These are phyloP conservation scores for Salarias fasciatus DNA, from an alignment of 2,797 vertebrate species.

Conservation along the genomic window DNA sequence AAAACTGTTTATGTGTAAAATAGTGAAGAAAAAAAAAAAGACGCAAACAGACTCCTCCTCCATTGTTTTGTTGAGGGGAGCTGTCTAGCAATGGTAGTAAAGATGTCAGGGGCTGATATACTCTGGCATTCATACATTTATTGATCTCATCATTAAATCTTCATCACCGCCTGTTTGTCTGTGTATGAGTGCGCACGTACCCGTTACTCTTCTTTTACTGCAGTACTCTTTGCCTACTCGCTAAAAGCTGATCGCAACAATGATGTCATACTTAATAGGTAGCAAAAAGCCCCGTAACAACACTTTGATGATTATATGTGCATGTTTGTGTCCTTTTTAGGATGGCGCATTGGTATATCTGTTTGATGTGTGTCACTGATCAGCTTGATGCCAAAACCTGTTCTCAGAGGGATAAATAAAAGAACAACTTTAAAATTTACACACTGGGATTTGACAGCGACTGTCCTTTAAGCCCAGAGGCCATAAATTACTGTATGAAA, in stretches of 20 bases:
- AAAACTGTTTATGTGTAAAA: conserved; percentile 2
- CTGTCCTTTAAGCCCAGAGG: conserved; percentile 8
- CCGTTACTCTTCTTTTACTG: conserved; percentile 58
- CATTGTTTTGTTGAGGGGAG: conserved; percentile 69
- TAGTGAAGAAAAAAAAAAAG: conserved; percentile 10
- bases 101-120: conserved; percentile 79
- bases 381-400: conserved; percentile 24
- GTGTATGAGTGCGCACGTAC: conserved; percentile 37
- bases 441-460: conserved; percentile 23
- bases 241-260: conserved; percentile 76
- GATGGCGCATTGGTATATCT: neutral
- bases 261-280: conserved; percentile 77
- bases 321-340: conserved; percentile 38
- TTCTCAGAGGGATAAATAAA: conserved; percentile 9
- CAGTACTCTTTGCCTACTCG: conserved; percentile 64
- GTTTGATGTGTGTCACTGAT: conserved; percentile 20
- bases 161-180: conserved; percentile 72
- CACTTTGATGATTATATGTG: conserved; percentile 62
- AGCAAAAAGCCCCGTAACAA: conserved; percentile 64
- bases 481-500: conserved; percentile 11
- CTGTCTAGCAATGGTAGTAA: conserved; percentile 70
- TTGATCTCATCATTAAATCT: conserved; percentile 86
- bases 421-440: conserved; percentile 21
- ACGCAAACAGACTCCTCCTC: conserved; percentile 32
- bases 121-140: conserved; percentile 85